Percentiles rank a stretch among this genome's conserved stretches.
phyloP scores from a whole-genome alignment of 2,113 vertebrate species.

The Edolisoma coerulescens region DNA sequence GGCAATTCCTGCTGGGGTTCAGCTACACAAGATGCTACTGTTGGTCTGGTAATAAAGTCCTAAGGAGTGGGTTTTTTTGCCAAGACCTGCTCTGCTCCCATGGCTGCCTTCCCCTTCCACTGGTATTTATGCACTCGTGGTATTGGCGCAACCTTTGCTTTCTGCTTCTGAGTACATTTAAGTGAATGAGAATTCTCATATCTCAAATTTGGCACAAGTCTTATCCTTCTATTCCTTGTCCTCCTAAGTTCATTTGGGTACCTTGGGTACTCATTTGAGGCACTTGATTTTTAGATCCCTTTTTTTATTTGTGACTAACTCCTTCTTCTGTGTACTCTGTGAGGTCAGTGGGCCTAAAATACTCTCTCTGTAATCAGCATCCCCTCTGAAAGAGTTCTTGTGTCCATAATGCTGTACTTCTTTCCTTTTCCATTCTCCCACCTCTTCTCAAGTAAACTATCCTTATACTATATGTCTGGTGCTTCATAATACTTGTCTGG shows the following conservation, averaged over 20 bases:
- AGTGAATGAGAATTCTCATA: not conserved
- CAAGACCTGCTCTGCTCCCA: not conserved
- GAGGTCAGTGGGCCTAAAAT: not conserved
- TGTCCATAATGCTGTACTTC: not conserved
- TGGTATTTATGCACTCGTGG: not conserved
- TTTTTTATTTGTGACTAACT: not conserved
- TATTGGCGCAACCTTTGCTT: rapidly evolving
- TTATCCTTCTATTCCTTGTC: not conserved
- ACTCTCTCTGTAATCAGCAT: not conserved
- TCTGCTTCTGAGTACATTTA: not conserved
- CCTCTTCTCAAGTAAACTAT: not conserved
- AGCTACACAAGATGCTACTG: not conserved
- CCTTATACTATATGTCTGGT: not conserved
- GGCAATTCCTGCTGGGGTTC: not conserved
- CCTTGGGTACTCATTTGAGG: not conserved
- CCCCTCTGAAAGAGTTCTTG: not conserved
- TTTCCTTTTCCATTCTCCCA: not conserved
- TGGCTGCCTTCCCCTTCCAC: not conserved
- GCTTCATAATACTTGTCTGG: not conserved
- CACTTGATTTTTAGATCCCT: not conserved
- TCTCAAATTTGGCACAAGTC: not conserved
- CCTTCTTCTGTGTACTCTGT: not conserved
- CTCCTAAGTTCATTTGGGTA: not conserved
- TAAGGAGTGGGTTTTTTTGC: rapidly evolving
- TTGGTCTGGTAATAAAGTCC: not conserved